Evolutionary conservation across 2,797 vertebrate genomes (phyloP), one percentile per base, ranked within the genome.

Genomic region (Mallotus villosus): DNA sequence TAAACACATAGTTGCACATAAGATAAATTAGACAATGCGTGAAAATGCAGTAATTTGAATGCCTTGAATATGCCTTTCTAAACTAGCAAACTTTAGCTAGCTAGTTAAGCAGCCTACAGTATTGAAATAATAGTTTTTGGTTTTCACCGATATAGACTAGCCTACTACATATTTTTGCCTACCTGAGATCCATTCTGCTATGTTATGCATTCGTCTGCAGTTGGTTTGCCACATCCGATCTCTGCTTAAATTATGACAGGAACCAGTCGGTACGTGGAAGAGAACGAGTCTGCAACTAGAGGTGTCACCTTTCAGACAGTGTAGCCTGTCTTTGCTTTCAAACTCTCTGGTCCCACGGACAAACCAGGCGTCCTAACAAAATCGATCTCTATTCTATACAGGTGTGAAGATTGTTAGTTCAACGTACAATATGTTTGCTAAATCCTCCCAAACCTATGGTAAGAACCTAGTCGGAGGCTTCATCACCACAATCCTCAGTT

Each of bases 101-200:
- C 41, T 46, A 46, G 41, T 12, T 46, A 14, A 46, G 0, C 11
- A 37, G 12, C 14, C 6, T 2, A 17, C 24, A 8, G 2, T 14
- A 46, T 16, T 14, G 22, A 25, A 66, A 32, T 21, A 8, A 19
- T 14, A 53, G 6, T 9, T 24, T 9, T 29, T 3, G 8, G 51
- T 8, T 29, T 1, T 16, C 25, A 32, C 2, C 22, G 29, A 24
- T 51, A 27, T 6, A 21, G 19, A 19, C 21, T 11, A 21, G 19
- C 27, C 21, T 11, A 67, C 11, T 55, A 55, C 29, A 25, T 14
- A 29, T 27, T 4, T n/a, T 32, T 51, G 17, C 84, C 22, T 85
- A 92, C 91, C 90, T 17, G 91, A 90, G 62, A 92, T 87, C 91
- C 91, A 92, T 83, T 91, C 84, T 78, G 91, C 79, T 78, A 92